These are phyloP conservation scores for Crotalus helleri DNA, from an alignment of 2,113 vertebrate species.

Conservation along the genomic window DNA sequence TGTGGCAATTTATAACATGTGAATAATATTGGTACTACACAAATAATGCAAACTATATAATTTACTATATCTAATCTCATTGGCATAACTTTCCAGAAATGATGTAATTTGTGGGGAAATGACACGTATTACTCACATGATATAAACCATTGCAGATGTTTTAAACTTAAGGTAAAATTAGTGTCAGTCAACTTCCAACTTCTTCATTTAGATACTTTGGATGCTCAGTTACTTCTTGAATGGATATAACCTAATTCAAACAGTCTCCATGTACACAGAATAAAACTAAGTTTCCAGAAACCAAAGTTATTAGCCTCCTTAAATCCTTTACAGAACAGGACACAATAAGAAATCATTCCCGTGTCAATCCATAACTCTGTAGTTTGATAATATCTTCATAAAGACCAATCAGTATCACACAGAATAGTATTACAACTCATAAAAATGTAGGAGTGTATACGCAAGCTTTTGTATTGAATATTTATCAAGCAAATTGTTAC, in stretches of 20 bases:
- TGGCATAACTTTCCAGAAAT: neutral
- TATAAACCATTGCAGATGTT: neutral
- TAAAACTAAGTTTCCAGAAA: neutral
- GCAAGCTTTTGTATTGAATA: neutral
- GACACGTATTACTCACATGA: neutral
- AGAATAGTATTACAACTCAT: neutral
- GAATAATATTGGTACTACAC: neutral
- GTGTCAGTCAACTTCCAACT: neutral
- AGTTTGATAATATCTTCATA: neutral
- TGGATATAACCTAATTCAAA: neutral
- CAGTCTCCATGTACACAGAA: neutral
- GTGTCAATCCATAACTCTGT: neutral
- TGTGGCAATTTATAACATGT: neutral
- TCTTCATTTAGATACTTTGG: neutral
- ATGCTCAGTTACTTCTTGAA: fast-evolving
- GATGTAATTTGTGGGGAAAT: neutral
- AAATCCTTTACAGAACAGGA: neutral
- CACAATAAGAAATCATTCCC: neutral
- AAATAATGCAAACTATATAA: neutral
- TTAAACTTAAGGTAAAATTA: neutral
- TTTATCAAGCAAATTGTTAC: neutral
- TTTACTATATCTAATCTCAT: neutral
- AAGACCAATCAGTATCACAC: neutral
- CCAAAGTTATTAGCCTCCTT: neutral
- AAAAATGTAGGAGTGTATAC: neutral